Evolutionary conservation across 2,113 vertebrate genomes (phyloP), one percentile per base, ranked within the genome.

Genomic region (Mus spicilegus): DNA sequence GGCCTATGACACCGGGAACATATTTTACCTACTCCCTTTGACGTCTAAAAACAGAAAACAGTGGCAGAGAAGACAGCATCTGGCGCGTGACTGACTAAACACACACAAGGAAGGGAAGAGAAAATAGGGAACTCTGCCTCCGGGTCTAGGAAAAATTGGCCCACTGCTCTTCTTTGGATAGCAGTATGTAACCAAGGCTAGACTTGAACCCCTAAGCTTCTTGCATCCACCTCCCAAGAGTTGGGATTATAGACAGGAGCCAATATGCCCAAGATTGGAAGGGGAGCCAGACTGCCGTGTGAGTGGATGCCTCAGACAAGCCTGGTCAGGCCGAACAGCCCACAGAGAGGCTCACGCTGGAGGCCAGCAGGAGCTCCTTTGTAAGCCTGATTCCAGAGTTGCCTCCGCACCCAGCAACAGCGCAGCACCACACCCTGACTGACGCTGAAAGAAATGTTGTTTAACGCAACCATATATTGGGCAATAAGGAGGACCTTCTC

Each of bases 21-120:
- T 22, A 80, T 85, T 80, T 88, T 81, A 5, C 58, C 5, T 84
- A 10, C 87, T 75, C 10, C 33, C n/a, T 51, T 82, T 73, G 36
- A 61, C 70, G 24, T 73, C 11, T 86, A 61, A 96, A 87, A 72
- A 65, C 61, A 80, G 67, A 92, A 96, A 81, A 63, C 4, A 22
- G 73, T 51, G 70, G 10, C 63, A 67, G 84, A 78, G 11, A 56
- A 33, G 46, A 58, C 33, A 17, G 9, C 70, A 6, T 2, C 51
- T 69, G 86, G 26, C 36, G 61, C 49, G 20, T 91, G 36, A 51
- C 54, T 67, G 22, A 51, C 30, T 28, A 26, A 93, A 87, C 70
- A 33, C 24, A 19, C n/a, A 9, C 56, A n/a, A 36, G 51, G 61
- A 93, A 49, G 84, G 56, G n/a, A 93, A 46, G n/a, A 39, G 49